Percentiles rank a stretch among this genome's conserved stretches.
Evolutionary conservation across 2,797 vertebrate species (phyloP).

Genomic region (Pipistrellus nathusii): DNA sequence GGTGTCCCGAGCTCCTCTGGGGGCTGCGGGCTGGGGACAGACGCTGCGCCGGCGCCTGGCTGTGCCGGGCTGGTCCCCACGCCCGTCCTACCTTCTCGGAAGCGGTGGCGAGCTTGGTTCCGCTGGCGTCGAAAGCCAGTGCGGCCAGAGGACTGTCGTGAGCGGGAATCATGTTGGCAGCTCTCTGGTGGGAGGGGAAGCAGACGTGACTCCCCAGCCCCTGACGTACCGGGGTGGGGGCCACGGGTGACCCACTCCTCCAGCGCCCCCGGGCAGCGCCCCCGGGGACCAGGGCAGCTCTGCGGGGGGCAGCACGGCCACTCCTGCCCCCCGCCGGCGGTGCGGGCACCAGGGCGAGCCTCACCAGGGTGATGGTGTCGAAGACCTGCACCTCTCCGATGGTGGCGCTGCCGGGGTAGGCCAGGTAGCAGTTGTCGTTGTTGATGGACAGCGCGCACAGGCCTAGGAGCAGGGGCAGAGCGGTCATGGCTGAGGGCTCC

Average conservation of each 20-base stretch:
- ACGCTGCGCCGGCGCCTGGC: fast-evolving
- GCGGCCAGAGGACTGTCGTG: slow-evolving; percentile 98
- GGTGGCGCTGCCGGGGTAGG: slow-evolving; percentile 97
- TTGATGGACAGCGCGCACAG: slow-evolving; percentile 97
- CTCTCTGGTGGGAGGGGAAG: slow-evolving; percentile 89
- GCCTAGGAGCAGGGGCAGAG: slow-evolving; percentile 85
- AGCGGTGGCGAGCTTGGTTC: slow-evolving; percentile 97
- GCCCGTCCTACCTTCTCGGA: slow-evolving; percentile 95
- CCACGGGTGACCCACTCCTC: no score
- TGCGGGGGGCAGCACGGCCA: no score
- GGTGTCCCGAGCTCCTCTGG: not conserved
- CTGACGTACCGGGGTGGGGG: no score
- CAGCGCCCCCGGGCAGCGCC: no score
- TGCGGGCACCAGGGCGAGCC: slow-evolving; percentile 67
- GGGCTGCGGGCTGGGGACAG: fast-evolving
- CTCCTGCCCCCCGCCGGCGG: no score
- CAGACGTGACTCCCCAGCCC: fast-evolving
- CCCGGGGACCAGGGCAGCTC: no score
- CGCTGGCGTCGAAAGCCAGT: slow-evolving; percentile 96
- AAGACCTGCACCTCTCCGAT: slow-evolving; percentile 99
- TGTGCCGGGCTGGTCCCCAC: fast-evolving
- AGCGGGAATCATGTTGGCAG: slow-evolving; percentile 99
- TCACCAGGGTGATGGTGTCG: slow-evolving; percentile 98
- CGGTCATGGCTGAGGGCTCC: not conserved
- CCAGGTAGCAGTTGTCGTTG: slow-evolving; percentile 99